Evolutionary conservation across 2,797 vertebrate species (phyloP), one percentile per base, ranked within the genome.

Genomic region (Melanotaenia nigrans): DNA sequence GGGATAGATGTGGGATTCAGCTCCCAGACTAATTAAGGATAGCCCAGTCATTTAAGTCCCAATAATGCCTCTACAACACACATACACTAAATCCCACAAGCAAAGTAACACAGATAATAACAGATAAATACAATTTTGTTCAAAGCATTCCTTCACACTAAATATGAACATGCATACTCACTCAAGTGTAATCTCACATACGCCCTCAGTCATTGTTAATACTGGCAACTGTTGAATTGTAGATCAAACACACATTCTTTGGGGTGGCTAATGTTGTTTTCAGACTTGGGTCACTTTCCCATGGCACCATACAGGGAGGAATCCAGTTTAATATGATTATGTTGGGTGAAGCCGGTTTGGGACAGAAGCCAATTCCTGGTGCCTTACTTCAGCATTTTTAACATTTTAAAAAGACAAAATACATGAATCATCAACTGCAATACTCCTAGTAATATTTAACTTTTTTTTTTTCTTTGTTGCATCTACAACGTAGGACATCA

Each of bases 321-420:
- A 71, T 90, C 84, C 78, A 77, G 61, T 82, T 76, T 71, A 68
- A 38, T 82, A 18, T 69, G 74, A 74, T 80, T 88, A 83, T 62
- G 32, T 71, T 45, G 73, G 77, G 18, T 74, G 79, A 85, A 82
- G 71, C 78, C 56, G 2, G 42, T 85, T 89, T 61, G 62, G 89
- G 79, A 85, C 8, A 22, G 4, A 1, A 38, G 85, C 89, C 88
- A 90, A 88, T 54, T 68, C 4, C 61, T 60, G 49, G 61, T 66
- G 32, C 75, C 73, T 47, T 33, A 54, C n/a, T 85, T 79, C 45
- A 86, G 64, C 79, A 77, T 28, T 68, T 62, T 71, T 38, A 86
- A 66, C 79, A 77, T 25, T 68, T 62, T 71, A 79, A 65, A 77
- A 64, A 16, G 67, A 77, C 71, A 62, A 58, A 79, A 79, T 28